A percentile compares a stretch with the other conserved stretches of the same genome.
These are phyloP conservation scores for Pelusios castaneus DNA, from an alignment of 2,113 vertebrate species.

Conservation along the genomic window DNA sequence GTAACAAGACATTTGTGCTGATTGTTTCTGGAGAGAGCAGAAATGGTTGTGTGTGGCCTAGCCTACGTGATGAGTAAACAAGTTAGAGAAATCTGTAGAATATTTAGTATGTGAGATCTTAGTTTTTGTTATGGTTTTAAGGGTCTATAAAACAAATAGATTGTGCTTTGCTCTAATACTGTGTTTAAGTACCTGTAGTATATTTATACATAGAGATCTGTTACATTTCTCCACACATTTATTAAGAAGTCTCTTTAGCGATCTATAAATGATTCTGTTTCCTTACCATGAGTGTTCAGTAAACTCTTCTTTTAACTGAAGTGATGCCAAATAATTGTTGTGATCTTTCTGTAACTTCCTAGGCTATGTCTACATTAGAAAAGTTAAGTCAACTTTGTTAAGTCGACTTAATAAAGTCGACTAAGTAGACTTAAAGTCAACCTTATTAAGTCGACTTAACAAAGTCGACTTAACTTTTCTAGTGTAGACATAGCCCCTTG, in stretches of 20 bases:
- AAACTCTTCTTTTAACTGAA: not conserved
- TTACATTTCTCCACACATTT: not conserved
- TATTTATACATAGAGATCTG: too few species aligned
- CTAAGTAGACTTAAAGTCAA: too few species aligned
- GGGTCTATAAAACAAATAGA: not conserved
- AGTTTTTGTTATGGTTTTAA: not conserved
- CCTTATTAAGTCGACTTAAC: too few species aligned
- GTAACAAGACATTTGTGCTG: not conserved
- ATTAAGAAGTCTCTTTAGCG: not conserved
- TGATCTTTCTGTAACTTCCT: not conserved
- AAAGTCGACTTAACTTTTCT: too few species aligned
- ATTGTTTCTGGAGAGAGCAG: not conserved
- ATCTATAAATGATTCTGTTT: not conserved
- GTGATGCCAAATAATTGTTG: rapidly evolving
- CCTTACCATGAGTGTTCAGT: not conserved
- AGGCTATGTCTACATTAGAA: too few species aligned
- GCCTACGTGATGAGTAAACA: not conserved
- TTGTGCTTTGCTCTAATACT: not conserved
- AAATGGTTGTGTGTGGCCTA: not conserved
- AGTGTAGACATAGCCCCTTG: too few species aligned
- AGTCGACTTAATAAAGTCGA: too few species aligned
- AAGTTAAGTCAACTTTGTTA: too few species aligned
- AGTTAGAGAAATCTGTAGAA: not conserved
- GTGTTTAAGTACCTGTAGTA: not conserved
- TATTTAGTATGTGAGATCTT: not conserved